Evolutionary conservation across 2,113 vertebrate genomes (phyloP).

Genomic region (Leucosticte australis): DNA sequence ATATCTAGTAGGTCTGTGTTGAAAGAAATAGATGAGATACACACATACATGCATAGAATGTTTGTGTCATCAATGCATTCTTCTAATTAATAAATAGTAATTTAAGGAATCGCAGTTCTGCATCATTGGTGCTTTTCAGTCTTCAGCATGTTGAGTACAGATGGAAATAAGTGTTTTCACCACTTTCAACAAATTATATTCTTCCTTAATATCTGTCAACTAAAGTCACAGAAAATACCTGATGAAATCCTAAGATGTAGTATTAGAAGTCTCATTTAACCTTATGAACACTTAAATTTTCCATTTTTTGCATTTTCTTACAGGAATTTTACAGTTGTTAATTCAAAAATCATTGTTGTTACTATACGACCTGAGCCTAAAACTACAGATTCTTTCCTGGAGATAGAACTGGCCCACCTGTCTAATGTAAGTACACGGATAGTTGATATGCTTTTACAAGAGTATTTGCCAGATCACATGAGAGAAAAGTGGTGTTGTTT

Average conservation of each 20-base stretch:
- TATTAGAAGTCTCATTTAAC: not conserved
- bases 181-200: not conserved
- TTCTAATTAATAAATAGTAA: not conserved
- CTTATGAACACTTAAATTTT: not conserved
- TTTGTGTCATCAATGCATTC: not conserved
- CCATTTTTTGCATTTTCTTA: not conserved
- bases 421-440: constrained; percentile 87
- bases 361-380: constrained; percentile 94
- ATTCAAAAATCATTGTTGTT: constrained; percentile 97
- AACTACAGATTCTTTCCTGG: constrained; percentile 87
- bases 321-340: constrained; percentile 96
- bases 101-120: not conserved
- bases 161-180: not conserved
- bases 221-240: not conserved
- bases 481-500: not conserved
- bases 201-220: not conserved
- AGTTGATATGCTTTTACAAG: not conserved
- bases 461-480: not conserved
- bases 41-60: constrained; percentile 12
- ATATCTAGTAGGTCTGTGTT: not conserved
- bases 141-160: not conserved
- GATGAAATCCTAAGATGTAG: not conserved
- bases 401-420: constrained; percentile 95
- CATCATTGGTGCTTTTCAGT: not conserved
- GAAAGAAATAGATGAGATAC: not conserved